Evolutionary conservation across 2,113 vertebrate genomes (phyloP).

Genomic region (Ornithorhynchus anatinus): DNA sequence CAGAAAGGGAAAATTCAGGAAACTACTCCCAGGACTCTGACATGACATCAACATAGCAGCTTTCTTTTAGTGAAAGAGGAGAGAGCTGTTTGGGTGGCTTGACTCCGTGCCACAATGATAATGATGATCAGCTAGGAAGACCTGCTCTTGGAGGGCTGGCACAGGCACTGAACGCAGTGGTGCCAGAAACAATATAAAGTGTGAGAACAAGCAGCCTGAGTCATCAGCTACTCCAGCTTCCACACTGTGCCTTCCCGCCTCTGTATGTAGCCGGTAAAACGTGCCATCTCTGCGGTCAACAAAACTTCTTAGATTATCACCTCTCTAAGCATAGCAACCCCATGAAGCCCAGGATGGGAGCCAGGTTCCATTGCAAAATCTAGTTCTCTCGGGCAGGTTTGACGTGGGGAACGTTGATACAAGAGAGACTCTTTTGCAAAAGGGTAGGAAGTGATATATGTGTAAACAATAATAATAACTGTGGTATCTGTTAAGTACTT

Average conservation of each 20-base stretch:
- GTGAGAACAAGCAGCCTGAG: constrained; percentile 46
- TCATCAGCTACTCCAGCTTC: constrained; percentile 28
- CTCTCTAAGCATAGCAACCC: constrained; percentile 22
- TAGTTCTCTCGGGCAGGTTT: constrained; percentile 29
- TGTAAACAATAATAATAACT: no score
- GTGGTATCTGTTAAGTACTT: no score
- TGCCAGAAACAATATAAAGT: constrained; percentile 50
- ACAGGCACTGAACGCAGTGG: constrained; percentile 34
- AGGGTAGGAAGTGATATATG: neutral
- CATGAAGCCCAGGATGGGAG: no score
- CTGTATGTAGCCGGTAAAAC: constrained; percentile 48
- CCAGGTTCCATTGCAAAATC: constrained; percentile 15
- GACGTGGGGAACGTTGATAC: constrained; percentile 12
- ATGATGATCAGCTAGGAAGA: constrained; percentile 42
- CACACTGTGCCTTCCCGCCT: constrained; percentile 35
- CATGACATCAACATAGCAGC: constrained; percentile 26
- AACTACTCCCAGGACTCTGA: constrained; percentile 7
- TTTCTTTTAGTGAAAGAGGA: constrained; percentile 19
- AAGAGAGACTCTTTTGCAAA: constrained; percentile 6
- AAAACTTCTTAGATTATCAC: constrained; percentile 39
- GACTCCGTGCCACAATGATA: constrained; percentile 46
- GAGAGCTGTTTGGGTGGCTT: constrained; percentile 27
- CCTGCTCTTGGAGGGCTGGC: constrained; percentile 54
- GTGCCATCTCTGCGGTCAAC: constrained; percentile 45
- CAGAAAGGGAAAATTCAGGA: neutral